phyloP scores from a whole-genome alignment of 2,113 vertebrate genomes.

The Hippocampus abdominalis region DNA sequence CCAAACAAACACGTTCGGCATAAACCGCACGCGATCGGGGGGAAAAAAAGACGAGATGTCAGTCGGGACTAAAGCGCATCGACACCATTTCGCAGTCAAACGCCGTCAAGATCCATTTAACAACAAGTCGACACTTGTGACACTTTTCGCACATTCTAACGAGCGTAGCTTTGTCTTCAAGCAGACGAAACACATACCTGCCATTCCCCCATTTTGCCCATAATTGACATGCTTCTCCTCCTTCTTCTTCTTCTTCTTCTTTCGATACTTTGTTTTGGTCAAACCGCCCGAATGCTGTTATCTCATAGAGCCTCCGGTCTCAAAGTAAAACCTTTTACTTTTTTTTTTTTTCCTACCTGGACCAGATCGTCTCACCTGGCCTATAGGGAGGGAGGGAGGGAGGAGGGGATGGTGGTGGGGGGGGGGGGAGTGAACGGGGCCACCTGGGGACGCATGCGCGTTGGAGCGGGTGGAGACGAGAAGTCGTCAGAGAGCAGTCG shows the following conservation, averaged over 20 bases:
- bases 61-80: neutral
- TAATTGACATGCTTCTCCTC: constrained; percentile 84
- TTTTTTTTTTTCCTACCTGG: constrained; percentile 79
- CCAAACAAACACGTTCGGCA: neutral
- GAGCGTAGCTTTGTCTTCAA: constrained; percentile 50
- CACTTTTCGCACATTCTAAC: constrained; percentile 41
- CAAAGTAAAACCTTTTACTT: constrained; percentile 79
- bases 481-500: constrained; percentile 43
- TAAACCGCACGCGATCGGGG: neutral
- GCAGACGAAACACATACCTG: constrained; percentile 80
- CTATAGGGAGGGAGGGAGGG: constrained; percentile 45
- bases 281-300: constrained; percentile 56
- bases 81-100: neutral
- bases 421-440: constrained; percentile 65
- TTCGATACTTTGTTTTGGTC: constrained; percentile 24
- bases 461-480: constrained; percentile 67
- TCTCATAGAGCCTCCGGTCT: constrained; percentile 75
- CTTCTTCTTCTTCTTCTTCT: constrained; percentile 25
- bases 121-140: constrained; percentile 43
- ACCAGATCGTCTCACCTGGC: constrained; percentile 89
- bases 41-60: too few relatives aligned
- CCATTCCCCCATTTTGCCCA: constrained; percentile 95
- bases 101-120: constrained; percentile 6
- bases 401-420: too few relatives aligned
- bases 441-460: constrained; percentile 92